phyloP scores from a whole-genome alignment of 1,140 invertebrate species.

The Anastrepha ludens region DNA sequence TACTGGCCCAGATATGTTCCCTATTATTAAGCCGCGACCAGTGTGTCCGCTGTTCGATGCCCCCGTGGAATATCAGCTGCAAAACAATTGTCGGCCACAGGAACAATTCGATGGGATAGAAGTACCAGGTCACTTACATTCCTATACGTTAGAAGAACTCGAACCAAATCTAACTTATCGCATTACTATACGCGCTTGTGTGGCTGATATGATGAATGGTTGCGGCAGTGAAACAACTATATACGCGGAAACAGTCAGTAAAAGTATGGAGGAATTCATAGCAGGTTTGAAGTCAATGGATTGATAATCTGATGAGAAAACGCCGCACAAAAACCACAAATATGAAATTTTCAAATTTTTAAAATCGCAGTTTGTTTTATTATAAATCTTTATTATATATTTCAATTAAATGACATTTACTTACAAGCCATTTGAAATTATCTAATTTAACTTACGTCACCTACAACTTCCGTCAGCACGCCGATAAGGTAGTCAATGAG shows the following conservation, averaged over 20 bases:
- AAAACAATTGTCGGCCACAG: conserved; percentile 62
- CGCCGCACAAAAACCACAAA: not conserved
- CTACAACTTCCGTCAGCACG: not conserved
- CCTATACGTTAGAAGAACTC: conserved; percentile 55
- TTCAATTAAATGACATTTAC: not conserved
- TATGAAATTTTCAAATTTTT: not conserved
- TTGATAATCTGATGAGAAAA: not conserved
- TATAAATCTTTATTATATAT: not conserved
- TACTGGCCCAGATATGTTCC: conserved; percentile 53
- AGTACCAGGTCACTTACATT: conserved; percentile 61
- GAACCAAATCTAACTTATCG: conserved; percentile 61
- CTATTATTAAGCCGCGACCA: conserved; percentile 58
- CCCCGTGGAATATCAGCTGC: conserved; percentile 59
- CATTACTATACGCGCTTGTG: conserved; percentile 65
- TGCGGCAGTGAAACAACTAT: conserved; percentile 61
- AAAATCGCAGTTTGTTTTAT: not conserved
- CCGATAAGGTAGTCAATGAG: not conserved
- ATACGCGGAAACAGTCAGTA: conserved; percentile 53
- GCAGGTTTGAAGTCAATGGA: not conserved
- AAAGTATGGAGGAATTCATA: conserved; percentile 21
- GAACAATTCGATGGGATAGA: conserved; percentile 58
- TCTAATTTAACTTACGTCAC: not conserved
- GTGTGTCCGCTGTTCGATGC: conserved; percentile 60
- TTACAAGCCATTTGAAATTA: not conserved
- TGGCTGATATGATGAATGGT: conserved; percentile 62